Evolutionary conservation across 2,888 invertebrate species (phyloP).

Genomic region (Altica lythri): DNA sequence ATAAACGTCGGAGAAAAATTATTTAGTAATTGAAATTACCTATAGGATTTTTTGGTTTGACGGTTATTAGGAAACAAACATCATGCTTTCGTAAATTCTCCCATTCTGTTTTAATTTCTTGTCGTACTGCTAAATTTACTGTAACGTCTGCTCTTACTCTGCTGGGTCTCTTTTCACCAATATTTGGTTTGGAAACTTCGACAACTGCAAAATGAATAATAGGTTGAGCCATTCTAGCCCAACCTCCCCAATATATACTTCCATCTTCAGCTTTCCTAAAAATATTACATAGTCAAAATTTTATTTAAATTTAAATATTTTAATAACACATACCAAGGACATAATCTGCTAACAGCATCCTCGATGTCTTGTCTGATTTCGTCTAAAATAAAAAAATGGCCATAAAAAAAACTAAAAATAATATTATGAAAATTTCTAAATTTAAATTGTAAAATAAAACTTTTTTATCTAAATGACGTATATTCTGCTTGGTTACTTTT

Average conservation of each 20-base stretch:
- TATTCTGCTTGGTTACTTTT: too few species aligned
- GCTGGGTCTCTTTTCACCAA: slow-evolving; percentile 93
- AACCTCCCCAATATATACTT: slow-evolving; percentile 90
- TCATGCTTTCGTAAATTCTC: slow-evolving; percentile 95
- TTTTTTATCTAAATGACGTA: too few species aligned
- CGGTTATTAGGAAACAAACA: slow-evolving; percentile 94
- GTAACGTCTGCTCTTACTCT: slow-evolving; percentile 94
- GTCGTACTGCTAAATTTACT: slow-evolving; percentile 87
- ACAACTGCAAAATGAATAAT: slow-evolving; percentile 91
- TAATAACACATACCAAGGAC: slow-evolving; percentile 78
- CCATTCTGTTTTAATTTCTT: slow-evolving; percentile 96
- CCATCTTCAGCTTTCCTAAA: slow-evolving; percentile 83
- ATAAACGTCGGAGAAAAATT: too few species aligned
- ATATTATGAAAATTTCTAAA: background rate
- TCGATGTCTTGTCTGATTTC: slow-evolving; percentile 99
- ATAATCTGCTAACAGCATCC: slow-evolving; percentile 91
- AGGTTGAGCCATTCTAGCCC: slow-evolving; percentile 98
- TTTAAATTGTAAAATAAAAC: background rate
- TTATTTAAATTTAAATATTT: slow-evolving; percentile 10
- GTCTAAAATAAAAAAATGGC: slow-evolving; percentile 65
- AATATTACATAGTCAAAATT: slow-evolving; percentile 10
- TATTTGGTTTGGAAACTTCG: slow-evolving; percentile 90
- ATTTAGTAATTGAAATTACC: too few species aligned
- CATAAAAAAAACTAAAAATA: background rate
- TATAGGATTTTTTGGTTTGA: slow-evolving; percentile 81